These are phyloP conservation scores for Lasioglossum baleicum DNA, from an alignment of 1,140 invertebrate species.

Conservation along the genomic window DNA sequence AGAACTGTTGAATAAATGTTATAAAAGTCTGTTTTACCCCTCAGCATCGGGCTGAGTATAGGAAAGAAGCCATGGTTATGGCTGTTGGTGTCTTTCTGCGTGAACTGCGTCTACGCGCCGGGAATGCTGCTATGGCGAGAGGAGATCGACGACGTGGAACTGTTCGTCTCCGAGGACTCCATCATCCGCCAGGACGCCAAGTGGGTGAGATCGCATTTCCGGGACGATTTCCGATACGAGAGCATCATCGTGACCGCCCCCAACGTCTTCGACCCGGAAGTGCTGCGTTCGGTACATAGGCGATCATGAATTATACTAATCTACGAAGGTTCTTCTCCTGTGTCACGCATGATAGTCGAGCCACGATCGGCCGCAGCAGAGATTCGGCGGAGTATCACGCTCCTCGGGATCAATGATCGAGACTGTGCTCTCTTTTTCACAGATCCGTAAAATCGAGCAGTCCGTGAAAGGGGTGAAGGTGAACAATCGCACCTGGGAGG, in stretches of 20 bases:
- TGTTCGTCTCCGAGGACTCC: conserved; percentile 67
- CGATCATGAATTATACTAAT: conserved; percentile 60
- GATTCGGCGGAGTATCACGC: conserved; percentile 1
- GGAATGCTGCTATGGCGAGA: conserved; percentile 71
- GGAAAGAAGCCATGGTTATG: conserved; percentile 74
- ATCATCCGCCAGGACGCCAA: conserved; percentile 69
- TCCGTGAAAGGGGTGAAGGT: conserved; percentile 71
- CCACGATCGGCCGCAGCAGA: neutral
- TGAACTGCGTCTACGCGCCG: conserved; percentile 67
- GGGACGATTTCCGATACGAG: conserved; percentile 76
- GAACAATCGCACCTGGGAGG: conserved; percentile 73
- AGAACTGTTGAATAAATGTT: no score
- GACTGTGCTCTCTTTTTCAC: conserved; percentile 30
- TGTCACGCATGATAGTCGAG: conserved; percentile 46
- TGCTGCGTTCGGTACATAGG: conserved; percentile 74
- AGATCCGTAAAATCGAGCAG: conserved; percentile 76
- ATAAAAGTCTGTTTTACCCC: conserved; percentile 17
- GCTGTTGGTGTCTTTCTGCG: conserved; percentile 65
- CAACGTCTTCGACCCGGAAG: conserved; percentile 75
- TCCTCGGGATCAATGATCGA: neutral
- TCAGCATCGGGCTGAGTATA: conserved; percentile 73
- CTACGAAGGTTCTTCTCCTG: conserved; percentile 54
- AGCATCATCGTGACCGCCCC: conserved; percentile 78
- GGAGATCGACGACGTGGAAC: conserved; percentile 69
- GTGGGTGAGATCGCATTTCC: conserved; percentile 76